A percentile compares a stretch with the other conserved stretches of the same genome.
These are phyloP conservation scores for Semaprochilodus insignis DNA, from an alignment of 2,797 vertebrate genomes.

Conservation along the genomic window DNA sequence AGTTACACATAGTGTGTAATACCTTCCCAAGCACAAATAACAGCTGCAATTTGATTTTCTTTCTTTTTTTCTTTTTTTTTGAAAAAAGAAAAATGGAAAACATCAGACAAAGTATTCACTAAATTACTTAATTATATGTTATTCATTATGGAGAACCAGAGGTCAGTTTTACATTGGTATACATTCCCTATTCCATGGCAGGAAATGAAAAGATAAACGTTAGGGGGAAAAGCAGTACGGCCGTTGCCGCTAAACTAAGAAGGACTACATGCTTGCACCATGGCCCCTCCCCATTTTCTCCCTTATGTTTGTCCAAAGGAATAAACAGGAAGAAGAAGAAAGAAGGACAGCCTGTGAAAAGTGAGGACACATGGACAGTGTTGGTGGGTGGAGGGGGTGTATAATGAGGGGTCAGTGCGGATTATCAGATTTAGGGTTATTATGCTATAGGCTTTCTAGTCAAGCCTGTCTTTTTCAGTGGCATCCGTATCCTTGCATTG, in stretches of 20 bases:
- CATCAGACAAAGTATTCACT: neutral
- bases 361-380: neutral
- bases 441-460: neutral
- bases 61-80: too few species aligned
- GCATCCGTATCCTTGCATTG: neutral
- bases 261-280: neutral
- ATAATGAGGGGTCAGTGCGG: neutral
- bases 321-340: neutral
- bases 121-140: neutral
- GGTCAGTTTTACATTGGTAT: neutral
- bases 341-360: neutral
- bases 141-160: neutral
- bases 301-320: constrained; percentile 3
- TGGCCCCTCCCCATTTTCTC: constrained; percentile 12
- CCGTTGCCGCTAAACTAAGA: constrained; percentile 54
- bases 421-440: constrained; percentile 20
- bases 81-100: neutral
- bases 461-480: neutral
- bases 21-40: too few species aligned
- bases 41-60: too few species aligned
- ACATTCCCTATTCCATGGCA: neutral
- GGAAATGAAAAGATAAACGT: neutral
- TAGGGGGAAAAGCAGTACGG: constrained; percentile 16
- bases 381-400: neutral
- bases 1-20: too few species aligned